Evolutionary conservation across 2,888 invertebrate genomes (phyloP).

Genomic region (Mycalesis mineus): DNA sequence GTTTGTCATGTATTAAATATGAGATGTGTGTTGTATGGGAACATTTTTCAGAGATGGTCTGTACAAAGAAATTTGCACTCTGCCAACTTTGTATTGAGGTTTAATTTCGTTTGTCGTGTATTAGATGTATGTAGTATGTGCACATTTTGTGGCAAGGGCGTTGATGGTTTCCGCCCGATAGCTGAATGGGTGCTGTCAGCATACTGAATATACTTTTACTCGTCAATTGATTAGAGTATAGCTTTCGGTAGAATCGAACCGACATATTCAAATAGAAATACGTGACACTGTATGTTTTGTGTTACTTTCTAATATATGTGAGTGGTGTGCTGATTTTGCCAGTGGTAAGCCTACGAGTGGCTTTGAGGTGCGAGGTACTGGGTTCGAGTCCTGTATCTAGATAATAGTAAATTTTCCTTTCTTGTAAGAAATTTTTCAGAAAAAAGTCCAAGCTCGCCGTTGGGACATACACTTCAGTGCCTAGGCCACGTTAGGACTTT

Average conservation of each 20-base stretch:
- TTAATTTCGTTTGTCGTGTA: slow-evolving; percentile 12
- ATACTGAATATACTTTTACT: slow-evolving; percentile 22
- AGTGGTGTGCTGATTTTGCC: neutral
- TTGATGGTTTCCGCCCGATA: slow-evolving; percentile 45
- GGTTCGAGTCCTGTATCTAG: too few species aligned
- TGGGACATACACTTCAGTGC: too few species aligned
- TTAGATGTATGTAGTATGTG: slow-evolving; percentile 26
- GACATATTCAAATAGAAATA: neutral
- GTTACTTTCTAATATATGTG: neutral
- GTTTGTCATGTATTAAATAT: too few species aligned
- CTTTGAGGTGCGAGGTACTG: too few species aligned
- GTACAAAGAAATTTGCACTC: slow-evolving; percentile 1
- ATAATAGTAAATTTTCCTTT: too few species aligned
- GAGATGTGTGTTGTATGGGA: too few species aligned
- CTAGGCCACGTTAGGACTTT: too few species aligned
- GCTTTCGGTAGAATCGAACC: slow-evolving; percentile 1
- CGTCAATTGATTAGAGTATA: slow-evolving; percentile 22
- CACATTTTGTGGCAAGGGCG: slow-evolving; percentile 34
- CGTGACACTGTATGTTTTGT: neutral
- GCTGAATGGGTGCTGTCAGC: slow-evolving; percentile 39
- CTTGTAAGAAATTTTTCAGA: too few species aligned
- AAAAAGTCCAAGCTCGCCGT: too few species aligned
- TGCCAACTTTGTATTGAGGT: neutral
- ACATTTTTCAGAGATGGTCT: neutral
- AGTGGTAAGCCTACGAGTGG: too few species aligned